These are phyloP conservation scores for Lasioglossum morio DNA, from an alignment of 2,888 invertebrate species.

Conservation along the genomic window DNA sequence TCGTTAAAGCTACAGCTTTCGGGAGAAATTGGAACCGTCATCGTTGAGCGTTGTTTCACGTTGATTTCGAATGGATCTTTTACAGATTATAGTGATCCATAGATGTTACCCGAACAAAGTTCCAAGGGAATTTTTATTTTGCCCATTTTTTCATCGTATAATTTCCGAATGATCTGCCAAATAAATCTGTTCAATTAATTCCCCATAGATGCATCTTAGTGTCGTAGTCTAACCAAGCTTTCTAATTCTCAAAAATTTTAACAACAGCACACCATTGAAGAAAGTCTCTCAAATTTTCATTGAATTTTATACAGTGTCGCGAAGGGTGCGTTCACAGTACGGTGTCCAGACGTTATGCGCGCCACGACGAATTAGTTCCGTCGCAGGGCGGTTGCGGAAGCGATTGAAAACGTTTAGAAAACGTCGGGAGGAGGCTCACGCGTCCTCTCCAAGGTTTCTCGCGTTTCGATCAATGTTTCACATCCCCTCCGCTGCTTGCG, in stretches of 20 bases:
- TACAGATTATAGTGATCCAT: background rate
- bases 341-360: background rate
- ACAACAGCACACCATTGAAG: too few relatives aligned
- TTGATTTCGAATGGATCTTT: background rate
- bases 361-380: background rate
- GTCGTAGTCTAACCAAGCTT: background rate
- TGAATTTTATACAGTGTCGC: background rate
- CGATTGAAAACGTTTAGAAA: slow-evolving; percentile 1
- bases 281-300: too few relatives aligned
- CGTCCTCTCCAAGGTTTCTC: background rate
- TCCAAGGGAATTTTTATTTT: background rate
- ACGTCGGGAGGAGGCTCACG: too few relatives aligned
- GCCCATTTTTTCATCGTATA: background rate
- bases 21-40: background rate
- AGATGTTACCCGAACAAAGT: background rate
- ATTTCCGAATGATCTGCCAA: background rate
- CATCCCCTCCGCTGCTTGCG: slow-evolving; percentile 7
- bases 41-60: background rate
- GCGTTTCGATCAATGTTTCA: slow-evolving; percentile 9
- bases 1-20: background rate
- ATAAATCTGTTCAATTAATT: background rate
- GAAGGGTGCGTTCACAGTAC: rapidly evolving
- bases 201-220: too few relatives aligned
- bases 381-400: background rate
- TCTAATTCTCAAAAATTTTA: background rate